Conservation (phyloP, 2,797 vertebrate genomes). For the Alosa sapidissima region DNA sequence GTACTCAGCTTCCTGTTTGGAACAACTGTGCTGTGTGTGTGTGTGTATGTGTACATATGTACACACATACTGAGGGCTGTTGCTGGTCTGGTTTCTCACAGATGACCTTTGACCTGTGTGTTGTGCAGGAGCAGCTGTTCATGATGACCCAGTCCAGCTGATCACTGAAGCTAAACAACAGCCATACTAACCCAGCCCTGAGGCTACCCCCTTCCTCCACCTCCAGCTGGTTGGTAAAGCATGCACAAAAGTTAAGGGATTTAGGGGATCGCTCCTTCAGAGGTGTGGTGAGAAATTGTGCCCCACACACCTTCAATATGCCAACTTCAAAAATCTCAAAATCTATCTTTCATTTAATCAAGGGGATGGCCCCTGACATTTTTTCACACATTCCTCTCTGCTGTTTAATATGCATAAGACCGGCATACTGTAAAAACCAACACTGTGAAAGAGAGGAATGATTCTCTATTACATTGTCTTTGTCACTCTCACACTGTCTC, state of each 20-base stretch:
- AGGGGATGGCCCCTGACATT: too few species aligned
- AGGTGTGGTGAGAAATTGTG: neutral
- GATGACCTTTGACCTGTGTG: neutral
- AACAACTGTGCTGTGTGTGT: neutral
- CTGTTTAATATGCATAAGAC: too few species aligned
- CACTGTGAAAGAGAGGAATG: neutral
- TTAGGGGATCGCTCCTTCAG: neutral
- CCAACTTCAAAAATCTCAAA: too few species aligned
- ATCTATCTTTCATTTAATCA: too few species aligned
- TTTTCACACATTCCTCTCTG: too few species aligned
- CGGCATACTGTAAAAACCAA: neutral
- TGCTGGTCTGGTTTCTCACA: constrained; percentile 10
- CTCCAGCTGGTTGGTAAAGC: neutral
- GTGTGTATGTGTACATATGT: too few species aligned
- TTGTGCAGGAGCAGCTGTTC: constrained; percentile 14
- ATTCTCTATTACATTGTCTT: neutral
- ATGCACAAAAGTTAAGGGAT: neutral
- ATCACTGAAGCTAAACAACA: neutral
- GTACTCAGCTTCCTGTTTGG: constrained; percentile 25
- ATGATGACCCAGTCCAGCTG: neutral
- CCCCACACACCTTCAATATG: too few species aligned
- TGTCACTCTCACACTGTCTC: neutral
- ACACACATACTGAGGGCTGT: neutral
- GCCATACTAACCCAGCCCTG: neutral
- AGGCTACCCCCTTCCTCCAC: neutral